Evolutionary conservation across 1,140 invertebrate species (phyloP).

Genomic region (Brachionus manjavacas): DNA sequence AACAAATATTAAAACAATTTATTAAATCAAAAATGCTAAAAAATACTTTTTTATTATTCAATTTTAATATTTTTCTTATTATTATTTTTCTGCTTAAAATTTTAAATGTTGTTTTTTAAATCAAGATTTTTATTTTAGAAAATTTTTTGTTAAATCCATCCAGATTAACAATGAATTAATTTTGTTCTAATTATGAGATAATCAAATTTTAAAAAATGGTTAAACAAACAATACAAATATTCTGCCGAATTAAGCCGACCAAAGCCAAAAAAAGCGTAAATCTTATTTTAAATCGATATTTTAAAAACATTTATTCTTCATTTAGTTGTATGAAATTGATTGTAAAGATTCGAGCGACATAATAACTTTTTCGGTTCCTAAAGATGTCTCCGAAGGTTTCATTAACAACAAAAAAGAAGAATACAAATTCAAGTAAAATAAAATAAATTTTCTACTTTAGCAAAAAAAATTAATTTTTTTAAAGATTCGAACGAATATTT

Average conservation of each 20-base stretch:
- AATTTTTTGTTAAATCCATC: not conserved
- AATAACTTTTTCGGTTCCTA: slow-evolving; percentile 51
- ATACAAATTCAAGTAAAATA: slow-evolving; percentile 50
- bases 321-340: slow-evolving; percentile 53
- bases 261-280: slow-evolving; percentile 53
- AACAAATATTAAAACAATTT: no score
- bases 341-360: slow-evolving; percentile 50
- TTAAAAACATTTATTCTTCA: not conserved
- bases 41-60: no score
- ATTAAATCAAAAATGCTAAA: no score
- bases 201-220: slow-evolving; percentile 48
- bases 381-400: slow-evolving; percentile 52
- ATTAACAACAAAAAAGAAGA: slow-evolving; percentile 58
- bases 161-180: not conserved
- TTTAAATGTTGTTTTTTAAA: no score
- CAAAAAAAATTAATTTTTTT: slow-evolving; percentile 45
- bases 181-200: not conserved
- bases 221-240: slow-evolving; percentile 58
- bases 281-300: not conserved
- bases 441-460: not conserved
- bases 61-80: no score
- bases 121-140: no score
- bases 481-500: slow-evolving; percentile 53
- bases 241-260: slow-evolving; percentile 54
- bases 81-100: no score